Evolutionary conservation across 1,140 invertebrate genomes (phyloP), one percentile per base, ranked within the genome.

Genomic region (Drosophila truncata): DNA sequence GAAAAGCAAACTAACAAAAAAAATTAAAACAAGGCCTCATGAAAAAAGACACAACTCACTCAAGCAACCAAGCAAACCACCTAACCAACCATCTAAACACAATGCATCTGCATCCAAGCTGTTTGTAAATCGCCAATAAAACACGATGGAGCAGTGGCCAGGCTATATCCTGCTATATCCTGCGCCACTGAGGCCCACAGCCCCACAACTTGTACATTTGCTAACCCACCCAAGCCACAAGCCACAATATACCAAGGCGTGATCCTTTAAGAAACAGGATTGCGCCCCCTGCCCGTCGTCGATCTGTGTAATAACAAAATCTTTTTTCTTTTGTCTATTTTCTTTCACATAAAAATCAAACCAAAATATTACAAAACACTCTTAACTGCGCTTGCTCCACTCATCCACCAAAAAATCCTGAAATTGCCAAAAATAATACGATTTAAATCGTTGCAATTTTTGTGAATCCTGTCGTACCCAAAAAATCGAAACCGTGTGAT

Each of bases 261-360:
- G 77, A 60, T 25, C 39, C 62, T 60, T 18, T n/a, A 27, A 20
- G 20, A 18, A 61, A 58, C 80, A 75, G 81, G 82, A 75, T 76
- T 73, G 82, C 37, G 73, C 78, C 29, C 78, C 29, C 63, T 25
- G 49, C 49, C 75, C 72, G 80, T 80, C 84, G 72, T 90, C 85
- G 85, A 85, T 69, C 85, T 85, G 85, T 84, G 85, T 90, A 88
- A 90, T 88, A 88, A 88, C 84, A 42, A 88, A 85, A 70, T 78
- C 73, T 88, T 88, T 87, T 87, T 88, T 90, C 84, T 88, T 90
- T 88, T 88, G 73, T 88, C 84, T 88, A 90, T 71, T 87, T 87
- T 87, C 84, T 86, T 86, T 86, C 75, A 80, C 80, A 80, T 76
- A 80, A 87, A 85, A 85, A 83, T 65, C 60, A 73, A 83, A 63